These are phyloP conservation scores for Liodrosophila aerea DNA, from an alignment of 2,888 invertebrate genomes.

Conservation along the genomic window DNA sequence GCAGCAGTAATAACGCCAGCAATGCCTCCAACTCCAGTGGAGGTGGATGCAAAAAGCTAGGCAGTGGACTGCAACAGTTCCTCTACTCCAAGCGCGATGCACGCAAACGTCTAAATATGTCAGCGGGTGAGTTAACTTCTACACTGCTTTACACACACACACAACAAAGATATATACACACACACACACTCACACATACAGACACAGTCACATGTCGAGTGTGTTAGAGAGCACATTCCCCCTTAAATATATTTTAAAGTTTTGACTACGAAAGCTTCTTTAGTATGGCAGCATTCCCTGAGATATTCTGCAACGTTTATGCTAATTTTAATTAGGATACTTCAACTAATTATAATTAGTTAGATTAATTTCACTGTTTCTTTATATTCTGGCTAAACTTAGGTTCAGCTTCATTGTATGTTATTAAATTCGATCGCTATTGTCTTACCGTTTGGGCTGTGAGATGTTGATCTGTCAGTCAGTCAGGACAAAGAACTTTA, in stretches of 20 bases:
- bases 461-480: too few species aligned
- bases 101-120: slow-evolving; percentile 83
- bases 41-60: slow-evolving; percentile 86
- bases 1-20: slow-evolving; percentile 48
- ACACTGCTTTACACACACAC: slow-evolving; percentile 7
- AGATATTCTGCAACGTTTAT: too few species aligned
- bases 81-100: slow-evolving; percentile 85
- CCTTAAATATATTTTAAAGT: slow-evolving; percentile 1
- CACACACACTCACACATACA: slow-evolving; percentile 2
- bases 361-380: too few species aligned
- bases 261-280: too few species aligned
- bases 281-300: too few species aligned
- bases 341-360: too few species aligned
- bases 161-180: neutral
- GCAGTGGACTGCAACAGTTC: slow-evolving; percentile 86
- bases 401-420: too few species aligned
- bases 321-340: too few species aligned
- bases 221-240: slow-evolving; percentile 1
- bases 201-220: neutral
- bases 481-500: too few species aligned
- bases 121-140: slow-evolving; percentile 84
- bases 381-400: too few species aligned
- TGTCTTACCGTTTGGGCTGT: too few species aligned
- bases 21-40: slow-evolving; percentile 79
- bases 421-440: too few species aligned